These are phyloP conservation scores for Crossoptilon crossoptilon DNA, from an alignment of 2,797 vertebrate genomes.

Conservation along the genomic window DNA sequence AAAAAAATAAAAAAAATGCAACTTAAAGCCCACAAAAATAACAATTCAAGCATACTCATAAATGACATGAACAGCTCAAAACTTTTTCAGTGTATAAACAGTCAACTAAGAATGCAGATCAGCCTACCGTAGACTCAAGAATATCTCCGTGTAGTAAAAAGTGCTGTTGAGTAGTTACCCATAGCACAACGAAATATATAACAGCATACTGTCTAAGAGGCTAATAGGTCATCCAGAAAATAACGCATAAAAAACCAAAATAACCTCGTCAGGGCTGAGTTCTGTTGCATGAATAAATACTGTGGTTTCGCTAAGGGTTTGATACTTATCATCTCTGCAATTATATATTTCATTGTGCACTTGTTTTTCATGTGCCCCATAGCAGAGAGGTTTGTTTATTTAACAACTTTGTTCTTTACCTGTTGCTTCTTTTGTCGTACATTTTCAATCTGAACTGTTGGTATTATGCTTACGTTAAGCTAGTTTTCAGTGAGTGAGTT, in stretches of 20 bases:
- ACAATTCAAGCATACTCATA: not conserved
- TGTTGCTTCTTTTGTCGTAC: not conserved
- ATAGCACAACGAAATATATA: not conserved
- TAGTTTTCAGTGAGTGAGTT: not conserved
- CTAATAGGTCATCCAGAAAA: not conserved
- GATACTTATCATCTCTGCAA: slow-evolving; percentile 4
- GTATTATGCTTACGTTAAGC: not conserved
- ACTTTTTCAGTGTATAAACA: not conserved
- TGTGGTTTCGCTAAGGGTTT: not conserved
- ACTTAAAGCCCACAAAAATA: not conserved
- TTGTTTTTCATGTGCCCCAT: slow-evolving; percentile 39
- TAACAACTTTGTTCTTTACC: not conserved
- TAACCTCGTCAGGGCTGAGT: not conserved
- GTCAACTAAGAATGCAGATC: not conserved
- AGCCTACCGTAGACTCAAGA: not conserved
- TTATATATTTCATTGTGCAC: not conserved
- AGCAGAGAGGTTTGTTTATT: not conserved
- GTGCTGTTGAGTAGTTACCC: not conserved
- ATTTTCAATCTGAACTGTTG: not conserved
- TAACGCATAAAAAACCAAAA: not conserved
- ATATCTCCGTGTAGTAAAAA: not conserved
- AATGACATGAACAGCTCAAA: not conserved
- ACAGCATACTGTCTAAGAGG: not conserved
- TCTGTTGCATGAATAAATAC: not conserved
- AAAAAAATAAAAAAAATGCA: not conserved